Conservation (phyloP, 2,797 vertebrate genomes). For the Ptychobarbus kaznakovi region DNA sequence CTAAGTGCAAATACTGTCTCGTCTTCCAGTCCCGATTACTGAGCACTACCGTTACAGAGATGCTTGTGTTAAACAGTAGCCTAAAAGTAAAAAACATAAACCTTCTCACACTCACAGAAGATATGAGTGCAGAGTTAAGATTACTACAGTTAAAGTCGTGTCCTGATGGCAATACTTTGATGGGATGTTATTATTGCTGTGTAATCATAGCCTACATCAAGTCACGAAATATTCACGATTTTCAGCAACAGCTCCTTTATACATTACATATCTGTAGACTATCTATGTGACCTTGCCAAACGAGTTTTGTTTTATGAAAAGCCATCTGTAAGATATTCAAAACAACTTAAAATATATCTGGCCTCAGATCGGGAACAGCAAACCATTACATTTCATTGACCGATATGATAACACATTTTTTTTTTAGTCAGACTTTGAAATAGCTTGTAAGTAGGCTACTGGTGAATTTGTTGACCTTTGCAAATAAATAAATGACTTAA, state of each 20-base stretch:
- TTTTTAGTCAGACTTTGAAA: not conserved
- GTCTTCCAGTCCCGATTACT: not conserved
- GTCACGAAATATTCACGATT: not conserved
- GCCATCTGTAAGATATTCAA: not conserved
- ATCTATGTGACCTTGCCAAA: not conserved
- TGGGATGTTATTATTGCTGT: not conserved
- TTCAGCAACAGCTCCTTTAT: not conserved
- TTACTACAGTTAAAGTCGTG: not conserved
- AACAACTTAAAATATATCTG: not conserved
- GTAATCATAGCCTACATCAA: too few relatives aligned
- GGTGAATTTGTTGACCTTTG: not conserved
- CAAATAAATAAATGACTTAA: not conserved
- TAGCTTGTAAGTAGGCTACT: not conserved
- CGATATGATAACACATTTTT: not conserved
- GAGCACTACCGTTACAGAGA: not conserved
- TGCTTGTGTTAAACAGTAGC: not conserved
- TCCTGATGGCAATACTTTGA: not conserved
- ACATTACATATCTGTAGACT: not conserved
- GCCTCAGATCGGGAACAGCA: not conserved
- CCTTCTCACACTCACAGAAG: not conserved
- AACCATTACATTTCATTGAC: not conserved
- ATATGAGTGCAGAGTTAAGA: not conserved
- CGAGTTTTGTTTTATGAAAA: not conserved
- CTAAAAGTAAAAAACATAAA: not conserved
- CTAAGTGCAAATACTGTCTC: not conserved